phyloP scores from a whole-genome alignment of 1,140 invertebrate species.

The Calliphora vicina region DNA sequence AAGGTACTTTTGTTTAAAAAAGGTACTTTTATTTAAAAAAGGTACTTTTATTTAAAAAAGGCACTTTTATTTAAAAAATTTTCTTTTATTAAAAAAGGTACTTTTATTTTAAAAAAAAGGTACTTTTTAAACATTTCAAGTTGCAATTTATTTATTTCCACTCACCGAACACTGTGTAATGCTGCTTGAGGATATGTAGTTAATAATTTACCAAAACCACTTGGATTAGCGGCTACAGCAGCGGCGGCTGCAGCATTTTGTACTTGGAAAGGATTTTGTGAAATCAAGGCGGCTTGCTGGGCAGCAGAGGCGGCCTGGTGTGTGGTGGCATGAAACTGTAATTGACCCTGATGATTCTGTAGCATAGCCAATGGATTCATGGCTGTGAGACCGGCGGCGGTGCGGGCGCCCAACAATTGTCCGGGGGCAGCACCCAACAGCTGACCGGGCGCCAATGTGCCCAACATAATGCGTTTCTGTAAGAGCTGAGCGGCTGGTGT shows the following conservation, averaged over 20 bases:
- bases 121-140: no score
- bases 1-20: background rate
- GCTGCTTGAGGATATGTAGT: slow-evolving; percentile 68
- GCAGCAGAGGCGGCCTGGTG: slow-evolving; percentile 62
- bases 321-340: slow-evolving; percentile 37
- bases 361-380: slow-evolving; percentile 71
- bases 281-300: slow-evolving; percentile 63
- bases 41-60: background rate
- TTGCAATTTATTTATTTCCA: background rate
- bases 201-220: slow-evolving; percentile 76
- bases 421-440: slow-evolving; percentile 66
- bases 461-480: slow-evolving; percentile 77
- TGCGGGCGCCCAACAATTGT: slow-evolving; percentile 63
- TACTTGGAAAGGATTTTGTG: slow-evolving; percentile 62
- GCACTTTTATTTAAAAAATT: no score
- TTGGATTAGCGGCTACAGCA: slow-evolving; percentile 65
- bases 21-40: background rate
- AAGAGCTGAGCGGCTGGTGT: slow-evolving; percentile 75
- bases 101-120: background rate
- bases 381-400: slow-evolving; percentile 66
- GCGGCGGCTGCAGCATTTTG: slow-evolving; percentile 65
- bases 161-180: slow-evolving; percentile 61
- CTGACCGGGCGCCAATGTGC: slow-evolving; percentile 69
- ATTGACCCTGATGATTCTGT: slow-evolving; percentile 51
- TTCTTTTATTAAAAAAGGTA: no score